Percentiles rank a stretch among this genome's conserved stretches.
These are phyloP conservation scores for Malurus melanocephalus DNA, from an alignment of 2,113 vertebrate genomes.

Conservation along the genomic window DNA sequence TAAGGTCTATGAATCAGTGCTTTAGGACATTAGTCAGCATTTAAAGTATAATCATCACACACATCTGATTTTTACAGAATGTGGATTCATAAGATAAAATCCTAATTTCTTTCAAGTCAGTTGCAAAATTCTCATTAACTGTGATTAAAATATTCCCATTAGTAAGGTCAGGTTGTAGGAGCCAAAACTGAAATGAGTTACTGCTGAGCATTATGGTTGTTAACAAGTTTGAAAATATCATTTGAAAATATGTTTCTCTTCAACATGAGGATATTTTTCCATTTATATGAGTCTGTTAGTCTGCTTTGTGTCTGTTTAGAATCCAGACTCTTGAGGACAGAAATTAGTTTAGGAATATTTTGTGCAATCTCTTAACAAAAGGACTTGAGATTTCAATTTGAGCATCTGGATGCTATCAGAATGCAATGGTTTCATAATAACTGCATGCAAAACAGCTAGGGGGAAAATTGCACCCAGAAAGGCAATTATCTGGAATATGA, in stretches of 20 bases:
- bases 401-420: conserved; percentile 7
- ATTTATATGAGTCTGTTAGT: not conserved
- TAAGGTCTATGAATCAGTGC: not conserved
- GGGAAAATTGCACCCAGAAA: not conserved
- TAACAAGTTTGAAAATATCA: not conserved
- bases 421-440: not conserved
- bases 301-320: not conserved
- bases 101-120: not conserved
- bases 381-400: not conserved
- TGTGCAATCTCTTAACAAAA: not conserved
- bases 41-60: not conserved
- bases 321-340: not conserved
- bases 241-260: not conserved
- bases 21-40: not conserved
- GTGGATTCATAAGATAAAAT: not conserved
- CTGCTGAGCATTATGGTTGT: not conserved
- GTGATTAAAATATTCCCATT: not conserved
- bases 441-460: not conserved
- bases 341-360: conserved; percentile 2
- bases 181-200: not conserved
- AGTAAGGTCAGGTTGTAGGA: not conserved
- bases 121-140: not conserved
- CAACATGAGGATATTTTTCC: not conserved
- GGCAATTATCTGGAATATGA: conserved; percentile 1
- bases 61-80: not conserved